Evolutionary conservation across 2,113 vertebrate genomes (phyloP).

Genomic region (Acanthisitta chloris): DNA sequence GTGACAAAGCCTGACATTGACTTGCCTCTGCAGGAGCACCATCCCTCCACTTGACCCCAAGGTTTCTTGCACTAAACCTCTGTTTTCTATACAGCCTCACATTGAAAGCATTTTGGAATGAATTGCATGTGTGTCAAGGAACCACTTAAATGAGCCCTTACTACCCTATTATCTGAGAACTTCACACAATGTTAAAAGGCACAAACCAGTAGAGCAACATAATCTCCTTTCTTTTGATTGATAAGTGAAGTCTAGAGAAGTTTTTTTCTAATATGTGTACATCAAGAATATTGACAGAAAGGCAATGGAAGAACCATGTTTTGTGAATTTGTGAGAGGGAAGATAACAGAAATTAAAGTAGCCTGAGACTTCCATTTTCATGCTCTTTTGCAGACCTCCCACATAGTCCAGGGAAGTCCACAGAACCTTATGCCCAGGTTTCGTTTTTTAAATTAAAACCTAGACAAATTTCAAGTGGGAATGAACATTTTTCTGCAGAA

Average conservation of each 20-base stretch:
- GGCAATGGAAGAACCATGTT: not conserved
- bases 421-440: not conserved
- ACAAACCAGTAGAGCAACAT: not conserved
- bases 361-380: not conserved
- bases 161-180: not conserved
- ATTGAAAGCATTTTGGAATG: not conserved
- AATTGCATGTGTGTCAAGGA: not conserved
- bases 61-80: not conserved
- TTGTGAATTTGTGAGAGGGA: not conserved
- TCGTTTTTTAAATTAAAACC: not conserved
- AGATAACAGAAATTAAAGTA: not conserved
- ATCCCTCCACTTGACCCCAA: not conserved
- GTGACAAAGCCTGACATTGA: not conserved
- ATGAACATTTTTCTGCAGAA: not conserved
- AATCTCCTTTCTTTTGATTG: not conserved
- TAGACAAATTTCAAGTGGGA: not conserved
- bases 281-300: not conserved
- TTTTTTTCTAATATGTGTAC: not conserved
- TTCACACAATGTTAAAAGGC: not conserved
- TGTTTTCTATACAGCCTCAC: not conserved
- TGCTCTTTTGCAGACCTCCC: not conserved
- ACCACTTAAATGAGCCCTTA: not conserved
- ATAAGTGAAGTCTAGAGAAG: not conserved
- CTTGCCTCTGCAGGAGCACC: not conserved
- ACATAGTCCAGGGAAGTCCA: not conserved